phyloP scores from a whole-genome alignment of 2,888 invertebrate species.

The Colletes collaris region DNA sequence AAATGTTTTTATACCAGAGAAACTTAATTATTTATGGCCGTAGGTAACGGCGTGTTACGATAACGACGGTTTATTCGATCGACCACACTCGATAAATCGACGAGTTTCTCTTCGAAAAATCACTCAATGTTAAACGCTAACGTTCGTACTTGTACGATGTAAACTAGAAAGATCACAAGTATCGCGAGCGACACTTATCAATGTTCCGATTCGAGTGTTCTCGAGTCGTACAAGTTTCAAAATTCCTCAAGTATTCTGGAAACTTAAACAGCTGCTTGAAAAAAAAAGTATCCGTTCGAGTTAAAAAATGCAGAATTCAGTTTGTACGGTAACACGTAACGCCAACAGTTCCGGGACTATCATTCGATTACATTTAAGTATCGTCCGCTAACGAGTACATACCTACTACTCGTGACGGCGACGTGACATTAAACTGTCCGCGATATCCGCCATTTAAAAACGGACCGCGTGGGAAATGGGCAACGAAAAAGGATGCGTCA shows the following conservation, averaged over 20 bases:
- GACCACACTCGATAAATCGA: constrained; percentile 76
- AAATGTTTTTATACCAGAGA: not conserved
- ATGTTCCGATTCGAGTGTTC: too few relatives aligned
- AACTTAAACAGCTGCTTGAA: too few relatives aligned
- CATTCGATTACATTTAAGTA: constrained; percentile 64
- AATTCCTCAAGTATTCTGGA: too few relatives aligned
- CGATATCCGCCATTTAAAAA: constrained; percentile 80
- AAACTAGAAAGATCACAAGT: not conserved
- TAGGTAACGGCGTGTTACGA: constrained; percentile 81
- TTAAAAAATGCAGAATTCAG: too few relatives aligned
- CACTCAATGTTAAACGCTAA: constrained; percentile 1
- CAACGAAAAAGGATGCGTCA: constrained; percentile 41
- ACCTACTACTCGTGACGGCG: constrained; percentile 67
- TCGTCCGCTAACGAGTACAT: constrained; percentile 64
- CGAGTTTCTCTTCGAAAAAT: constrained; percentile 63
- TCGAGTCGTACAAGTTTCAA: too few relatives aligned
- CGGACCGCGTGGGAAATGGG: constrained; percentile 56
- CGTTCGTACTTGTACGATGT: too few relatives aligned
- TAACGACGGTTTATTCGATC: constrained; percentile 82
- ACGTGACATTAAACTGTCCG: constrained; percentile 79
- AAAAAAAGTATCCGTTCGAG: too few relatives aligned
- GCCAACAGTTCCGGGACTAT: constrained; percentile 14
- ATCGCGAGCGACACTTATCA: not conserved
- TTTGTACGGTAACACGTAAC: not conserved
- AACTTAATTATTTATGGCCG: constrained; percentile 76